Conservation (phyloP, 2,797 vertebrate genomes). For the Sebastes diploproa region DNA sequence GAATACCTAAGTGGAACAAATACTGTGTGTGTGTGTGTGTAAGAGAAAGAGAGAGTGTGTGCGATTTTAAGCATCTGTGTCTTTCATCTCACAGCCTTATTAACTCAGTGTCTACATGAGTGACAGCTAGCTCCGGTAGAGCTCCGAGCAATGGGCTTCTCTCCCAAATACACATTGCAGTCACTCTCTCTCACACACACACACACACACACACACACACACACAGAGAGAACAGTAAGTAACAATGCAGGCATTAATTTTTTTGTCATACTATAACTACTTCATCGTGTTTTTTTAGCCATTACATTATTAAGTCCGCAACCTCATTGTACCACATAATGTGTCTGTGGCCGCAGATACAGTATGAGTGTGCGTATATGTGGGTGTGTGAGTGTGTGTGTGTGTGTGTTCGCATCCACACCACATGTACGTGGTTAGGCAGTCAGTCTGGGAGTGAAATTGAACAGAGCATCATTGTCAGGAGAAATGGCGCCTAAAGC, state of each 20-base stretch:
- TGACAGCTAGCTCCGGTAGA: constrained; percentile 71
- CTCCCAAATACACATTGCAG: constrained; percentile 40
- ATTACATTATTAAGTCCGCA: constrained; percentile 29
- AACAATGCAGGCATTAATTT: constrained; percentile 22
- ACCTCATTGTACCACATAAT: constrained; percentile 22
- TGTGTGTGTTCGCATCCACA: constrained; percentile 25
- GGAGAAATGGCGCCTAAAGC: constrained; percentile 72
- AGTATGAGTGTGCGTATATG: constrained; percentile 4
- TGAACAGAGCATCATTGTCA: constrained; percentile 75
- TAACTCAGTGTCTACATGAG: constrained; percentile 64
- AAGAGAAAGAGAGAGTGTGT: not conserved
- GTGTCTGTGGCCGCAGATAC: constrained; percentile 31
- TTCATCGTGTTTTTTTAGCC: constrained; percentile 19
- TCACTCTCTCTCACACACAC: constrained; percentile 35
- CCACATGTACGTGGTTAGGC: constrained; percentile 71
- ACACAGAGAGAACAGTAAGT: not conserved
- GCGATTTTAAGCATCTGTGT: constrained; percentile 27
- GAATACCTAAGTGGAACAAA: constrained; percentile 54
- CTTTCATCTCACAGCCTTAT: constrained; percentile 69
- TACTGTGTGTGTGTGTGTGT: constrained; percentile 4
- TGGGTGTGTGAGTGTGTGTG: constrained; percentile 8
- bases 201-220: constrained; percentile 19
- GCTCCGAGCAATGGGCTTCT: constrained; percentile 68
- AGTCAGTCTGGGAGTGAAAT: constrained; percentile 65
- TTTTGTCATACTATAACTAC: constrained; percentile 23